These are phyloP conservation scores for Himantopus leucocephalus DNA, from an alignment of 2,113 vertebrate species.

Conservation along the genomic window DNA sequence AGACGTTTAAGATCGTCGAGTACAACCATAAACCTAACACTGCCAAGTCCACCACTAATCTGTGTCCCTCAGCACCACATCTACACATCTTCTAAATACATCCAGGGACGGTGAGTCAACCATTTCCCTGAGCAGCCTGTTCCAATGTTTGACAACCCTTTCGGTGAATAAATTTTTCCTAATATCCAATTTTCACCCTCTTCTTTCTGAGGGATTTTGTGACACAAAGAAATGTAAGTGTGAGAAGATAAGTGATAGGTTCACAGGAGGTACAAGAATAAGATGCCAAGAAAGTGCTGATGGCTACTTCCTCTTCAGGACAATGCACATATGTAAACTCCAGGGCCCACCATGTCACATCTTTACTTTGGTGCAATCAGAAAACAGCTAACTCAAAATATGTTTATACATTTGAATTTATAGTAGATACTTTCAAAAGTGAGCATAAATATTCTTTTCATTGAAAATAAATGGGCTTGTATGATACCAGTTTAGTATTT, in stretches of 20 bases:
- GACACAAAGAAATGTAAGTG: background rate
- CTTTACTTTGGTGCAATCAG: background rate
- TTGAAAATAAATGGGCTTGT: background rate
- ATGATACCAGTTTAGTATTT: background rate
- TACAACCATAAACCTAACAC: background rate
- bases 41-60: background rate
- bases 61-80: background rate
- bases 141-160: background rate
- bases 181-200: background rate
- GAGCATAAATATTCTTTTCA: background rate
- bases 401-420: background rate
- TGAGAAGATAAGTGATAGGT: background rate
- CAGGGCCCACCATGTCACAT: background rate
- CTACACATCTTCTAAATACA: background rate
- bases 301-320: background rate
- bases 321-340: rapidly evolving
- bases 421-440: background rate
- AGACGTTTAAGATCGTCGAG: background rate
- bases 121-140: background rate
- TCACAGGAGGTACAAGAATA: background rate
- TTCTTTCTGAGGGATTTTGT: background rate
- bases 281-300: background rate
- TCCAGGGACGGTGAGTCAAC: background rate
- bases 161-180: background rate
- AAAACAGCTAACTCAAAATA: background rate